A percentile compares a stretch with the other conserved stretches of the same genome.
phyloP scores from a whole-genome alignment of 2,797 vertebrate genomes.

The Rallus crepitans region DNA sequence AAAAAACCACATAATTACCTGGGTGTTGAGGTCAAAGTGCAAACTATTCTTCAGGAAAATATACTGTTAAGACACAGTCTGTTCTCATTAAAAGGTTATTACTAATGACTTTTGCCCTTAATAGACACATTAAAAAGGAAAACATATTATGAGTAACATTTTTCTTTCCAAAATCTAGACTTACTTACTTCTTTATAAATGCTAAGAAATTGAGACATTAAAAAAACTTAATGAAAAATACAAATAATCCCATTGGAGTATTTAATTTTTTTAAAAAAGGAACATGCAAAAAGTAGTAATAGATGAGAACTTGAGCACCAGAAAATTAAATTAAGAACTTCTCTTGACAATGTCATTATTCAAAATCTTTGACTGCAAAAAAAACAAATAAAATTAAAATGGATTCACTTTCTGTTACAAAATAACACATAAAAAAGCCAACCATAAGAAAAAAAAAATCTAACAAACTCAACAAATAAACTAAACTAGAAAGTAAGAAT shows the following conservation, averaged over 20 bases:
- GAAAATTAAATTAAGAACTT: background rate
- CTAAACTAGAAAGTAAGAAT: background rate
- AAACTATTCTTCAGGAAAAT: background rate
- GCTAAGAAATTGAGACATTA: background rate
- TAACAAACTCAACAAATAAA: background rate
- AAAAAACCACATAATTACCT: background rate
- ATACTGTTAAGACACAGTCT: background rate
- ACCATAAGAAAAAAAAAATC: fast-evolving
- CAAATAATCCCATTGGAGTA: background rate
- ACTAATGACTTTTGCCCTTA: background rate
- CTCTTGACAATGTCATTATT: background rate
- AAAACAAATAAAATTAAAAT: background rate
- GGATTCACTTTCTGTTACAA: background rate
- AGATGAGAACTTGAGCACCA: background rate
- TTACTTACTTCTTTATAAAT: background rate
- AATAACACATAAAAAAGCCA: background rate
- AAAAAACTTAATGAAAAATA: background rate
- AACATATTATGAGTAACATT: background rate
- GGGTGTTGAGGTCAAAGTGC: background rate
- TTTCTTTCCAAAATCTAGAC: background rate
- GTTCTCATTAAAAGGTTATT: background rate
- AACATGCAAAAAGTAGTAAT: background rate
- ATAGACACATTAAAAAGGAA: background rate
- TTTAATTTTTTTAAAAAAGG: background rate
- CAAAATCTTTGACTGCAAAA: background rate